A percentile compares a stretch with the other conserved stretches of the same genome.
Conservation (phyloP, 2,113 vertebrate species). For the Odontophorus gujanensis region DNA sequence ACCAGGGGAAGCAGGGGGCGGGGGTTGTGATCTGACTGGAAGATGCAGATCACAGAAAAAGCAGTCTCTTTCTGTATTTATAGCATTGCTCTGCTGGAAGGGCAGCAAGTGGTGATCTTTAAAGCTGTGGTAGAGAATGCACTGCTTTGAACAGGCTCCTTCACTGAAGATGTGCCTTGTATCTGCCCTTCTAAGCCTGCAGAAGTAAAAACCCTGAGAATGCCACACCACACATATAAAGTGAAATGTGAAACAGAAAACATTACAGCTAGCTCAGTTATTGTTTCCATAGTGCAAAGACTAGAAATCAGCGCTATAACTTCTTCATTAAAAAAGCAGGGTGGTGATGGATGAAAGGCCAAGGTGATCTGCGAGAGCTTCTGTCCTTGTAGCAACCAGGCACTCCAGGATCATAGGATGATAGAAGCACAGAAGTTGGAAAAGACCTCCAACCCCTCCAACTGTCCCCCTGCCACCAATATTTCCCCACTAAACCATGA, state of each 20-base stretch:
- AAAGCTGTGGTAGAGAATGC: background rate
- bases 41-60: background rate
- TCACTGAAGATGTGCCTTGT: background rate
- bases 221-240: background rate
- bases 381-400: background rate
- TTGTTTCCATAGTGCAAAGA: slow-evolving; percentile 21
- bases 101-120: slow-evolving; percentile 29
- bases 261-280: slow-evolving; percentile 15
- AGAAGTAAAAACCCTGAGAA: slow-evolving; percentile 7
- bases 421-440: too few relatives aligned
- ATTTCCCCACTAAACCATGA: too few relatives aligned
- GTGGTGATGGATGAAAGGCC: background rate
- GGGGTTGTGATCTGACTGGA: background rate
- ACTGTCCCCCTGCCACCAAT: too few relatives aligned
- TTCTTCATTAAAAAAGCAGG: background rate
- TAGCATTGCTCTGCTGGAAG: accelerated
- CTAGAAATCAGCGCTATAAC: background rate
- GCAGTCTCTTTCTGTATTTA: background rate
- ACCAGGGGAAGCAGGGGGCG: background rate
- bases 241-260: slow-evolving; percentile 49
- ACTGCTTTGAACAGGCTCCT: background rate
- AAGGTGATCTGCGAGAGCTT: background rate
- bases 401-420: background rate
- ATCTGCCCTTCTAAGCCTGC: background rate
- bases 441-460: too few relatives aligned